Conservation (phyloP, 2,113 vertebrate species). For the Polypterus senegalus region DNA sequence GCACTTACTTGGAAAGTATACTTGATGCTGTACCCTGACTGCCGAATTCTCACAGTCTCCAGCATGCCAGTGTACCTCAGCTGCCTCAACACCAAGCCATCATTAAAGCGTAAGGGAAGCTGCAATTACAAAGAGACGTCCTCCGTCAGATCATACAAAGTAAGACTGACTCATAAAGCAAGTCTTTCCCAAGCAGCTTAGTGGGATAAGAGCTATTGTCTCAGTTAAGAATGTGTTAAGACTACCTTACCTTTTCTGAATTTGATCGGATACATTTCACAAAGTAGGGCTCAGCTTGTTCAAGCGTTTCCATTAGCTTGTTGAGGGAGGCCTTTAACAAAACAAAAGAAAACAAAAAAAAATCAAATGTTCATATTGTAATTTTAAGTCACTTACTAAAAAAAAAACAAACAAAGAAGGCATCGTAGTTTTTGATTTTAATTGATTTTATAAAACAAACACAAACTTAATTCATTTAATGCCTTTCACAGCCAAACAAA, state of each 20-base stretch:
- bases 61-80: conserved; percentile 95
- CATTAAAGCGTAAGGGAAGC: conserved; percentile 82
- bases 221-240: neutral
- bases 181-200: too few relatives aligned
- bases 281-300: conserved; percentile 93
- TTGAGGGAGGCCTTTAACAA: conserved; percentile 74
- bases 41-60: conserved; percentile 90
- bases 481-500: too few relatives aligned
- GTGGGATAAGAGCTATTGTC: too few relatives aligned
- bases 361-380: too few relatives aligned
- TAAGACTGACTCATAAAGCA: neutral
- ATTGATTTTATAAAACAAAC: too few relatives aligned
- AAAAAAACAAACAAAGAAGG: too few relatives aligned
- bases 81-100: conserved; percentile 83
- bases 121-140: conserved; percentile 33
- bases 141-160: neutral
- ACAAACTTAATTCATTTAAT: too few relatives aligned
- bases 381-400: too few relatives aligned
- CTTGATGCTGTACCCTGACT: conserved; percentile 91
- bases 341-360: conserved; percentile 19
- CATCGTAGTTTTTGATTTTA: too few relatives aligned
- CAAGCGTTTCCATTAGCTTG: conserved; percentile 94
- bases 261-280: conserved; percentile 98
- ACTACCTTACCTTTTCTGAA: conserved; percentile 77
- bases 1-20: conserved; percentile 79